These are phyloP conservation scores for Bombyx mandarina DNA, from an alignment of 1,140 invertebrate genomes.

Conservation along the genomic window DNA sequence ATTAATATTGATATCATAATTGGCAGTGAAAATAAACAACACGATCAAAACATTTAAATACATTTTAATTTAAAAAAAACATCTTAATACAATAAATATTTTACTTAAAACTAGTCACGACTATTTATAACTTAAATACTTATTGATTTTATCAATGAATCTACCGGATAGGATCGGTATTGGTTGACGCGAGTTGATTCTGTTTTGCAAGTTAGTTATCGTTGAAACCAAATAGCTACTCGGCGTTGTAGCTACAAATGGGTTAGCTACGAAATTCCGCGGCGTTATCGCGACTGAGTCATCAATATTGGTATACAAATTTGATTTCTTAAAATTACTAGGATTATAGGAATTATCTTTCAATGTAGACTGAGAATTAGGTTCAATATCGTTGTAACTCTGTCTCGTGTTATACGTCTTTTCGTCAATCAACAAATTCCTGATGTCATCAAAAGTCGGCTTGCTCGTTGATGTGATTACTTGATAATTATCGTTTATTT, in stretches of 20 bases:
- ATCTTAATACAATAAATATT: not conserved
- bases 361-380: not conserved
- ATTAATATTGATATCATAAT: slow-evolving; percentile 1
- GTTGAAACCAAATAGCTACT: slow-evolving; percentile 41
- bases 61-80: not conserved
- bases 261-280: slow-evolving; percentile 9
- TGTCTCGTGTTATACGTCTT: slow-evolving; percentile 12
- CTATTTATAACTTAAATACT: slow-evolving; percentile 23
- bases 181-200: slow-evolving; percentile 22
- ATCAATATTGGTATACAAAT: slow-evolving; percentile 27
- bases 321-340: slow-evolving; percentile 8
- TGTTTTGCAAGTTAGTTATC: slow-evolving; percentile 37
- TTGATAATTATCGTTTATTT: slow-evolving; percentile 7
- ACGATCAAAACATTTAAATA: too few species aligned
- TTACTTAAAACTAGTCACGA: not conserved
- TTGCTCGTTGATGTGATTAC: slow-evolving; percentile 24
- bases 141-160: slow-evolving; percentile 52
- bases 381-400: not conserved
- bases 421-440: slow-evolving; percentile 31
- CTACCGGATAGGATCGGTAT: slow-evolving; percentile 38
- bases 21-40: too few species aligned
- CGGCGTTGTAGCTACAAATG: slow-evolving; percentile 26
- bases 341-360: not conserved
- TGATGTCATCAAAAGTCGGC: slow-evolving; percentile 41
- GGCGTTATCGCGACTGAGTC: slow-evolving; percentile 15